Percentiles rank a stretch among this genome's conserved stretches.
phyloP scores from a whole-genome alignment of 2,113 vertebrate species.

The Callionymus lyra region DNA sequence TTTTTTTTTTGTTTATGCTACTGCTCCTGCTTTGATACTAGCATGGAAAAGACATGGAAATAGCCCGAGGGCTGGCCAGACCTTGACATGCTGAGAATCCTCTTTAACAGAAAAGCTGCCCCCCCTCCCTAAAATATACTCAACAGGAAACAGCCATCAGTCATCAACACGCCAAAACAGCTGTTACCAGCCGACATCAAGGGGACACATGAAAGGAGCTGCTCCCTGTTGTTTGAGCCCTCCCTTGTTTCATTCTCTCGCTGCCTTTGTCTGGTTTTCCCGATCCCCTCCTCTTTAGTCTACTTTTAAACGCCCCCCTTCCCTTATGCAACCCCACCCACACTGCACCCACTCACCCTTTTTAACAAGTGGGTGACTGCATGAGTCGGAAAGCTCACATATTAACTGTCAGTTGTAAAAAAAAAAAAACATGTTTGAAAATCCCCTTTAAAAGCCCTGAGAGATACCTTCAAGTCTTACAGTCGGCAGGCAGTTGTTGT shows the following conservation, averaged over 20 bases:
- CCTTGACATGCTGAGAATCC: slow-evolving; percentile 54
- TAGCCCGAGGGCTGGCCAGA: slow-evolving; percentile 49
- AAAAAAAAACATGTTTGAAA: slow-evolving; percentile 14
- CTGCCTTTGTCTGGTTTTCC: slow-evolving; percentile 53
- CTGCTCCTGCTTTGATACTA: slow-evolving; percentile 50
- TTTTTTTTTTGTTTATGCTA: slow-evolving; percentile 36
- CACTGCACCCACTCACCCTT: slow-evolving; percentile 34
- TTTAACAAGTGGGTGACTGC: slow-evolving; percentile 43
- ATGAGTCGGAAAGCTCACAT: slow-evolving; percentile 27
- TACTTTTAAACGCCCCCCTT: slow-evolving; percentile 36
- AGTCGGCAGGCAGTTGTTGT: slow-evolving; percentile 21
- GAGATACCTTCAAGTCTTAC: slow-evolving; percentile 22
- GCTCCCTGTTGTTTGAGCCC: slow-evolving; percentile 64
- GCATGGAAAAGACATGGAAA: slow-evolving; percentile 50
- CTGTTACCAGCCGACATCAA: slow-evolving; percentile 81
- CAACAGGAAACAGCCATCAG: slow-evolving; percentile 82
- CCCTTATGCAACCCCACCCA: slow-evolving; percentile 46
- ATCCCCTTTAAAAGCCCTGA: slow-evolving; percentile 8
- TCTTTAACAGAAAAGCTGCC: slow-evolving; percentile 68
- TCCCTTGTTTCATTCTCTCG: slow-evolving; percentile 64
- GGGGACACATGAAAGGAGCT: slow-evolving; percentile 67
- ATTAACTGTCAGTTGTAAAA: slow-evolving; percentile 27
- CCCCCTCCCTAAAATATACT: slow-evolving; percentile 68
- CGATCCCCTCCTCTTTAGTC: slow-evolving; percentile 47
- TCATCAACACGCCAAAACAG: slow-evolving; percentile 75